These are phyloP conservation scores for Thripadectes ignobilis DNA, from an alignment of 2,797 vertebrate genomes.

Conservation along the genomic window DNA sequence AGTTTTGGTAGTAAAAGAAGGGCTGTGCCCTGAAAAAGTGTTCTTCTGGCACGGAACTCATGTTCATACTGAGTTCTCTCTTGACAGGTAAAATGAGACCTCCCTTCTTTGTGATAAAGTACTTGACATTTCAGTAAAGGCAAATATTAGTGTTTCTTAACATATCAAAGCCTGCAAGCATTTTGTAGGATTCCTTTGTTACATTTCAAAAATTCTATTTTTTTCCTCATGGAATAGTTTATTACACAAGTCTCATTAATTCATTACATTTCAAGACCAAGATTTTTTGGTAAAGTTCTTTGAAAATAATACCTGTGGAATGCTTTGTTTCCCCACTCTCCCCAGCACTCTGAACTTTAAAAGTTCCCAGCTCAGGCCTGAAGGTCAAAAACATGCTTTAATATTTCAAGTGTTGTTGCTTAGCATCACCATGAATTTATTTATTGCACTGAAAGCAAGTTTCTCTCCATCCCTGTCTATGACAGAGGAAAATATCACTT, in stretches of 20 bases:
- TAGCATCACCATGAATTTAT: constrained; percentile 10
- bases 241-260: background rate
- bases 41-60: background rate
- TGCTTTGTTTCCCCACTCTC: background rate
- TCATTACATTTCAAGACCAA: background rate
- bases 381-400: constrained; percentile 15
- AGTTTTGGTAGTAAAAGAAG: background rate
- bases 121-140: background rate
- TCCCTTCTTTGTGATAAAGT: background rate
- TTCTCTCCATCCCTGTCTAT: background rate
- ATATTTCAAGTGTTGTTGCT: background rate
- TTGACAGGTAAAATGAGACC: background rate
- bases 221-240: background rate
- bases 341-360: background rate
- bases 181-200: background rate
- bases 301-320: background rate
- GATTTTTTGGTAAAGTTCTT: background rate
- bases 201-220: background rate
- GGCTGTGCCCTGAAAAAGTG: background rate
- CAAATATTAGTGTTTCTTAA: background rate
- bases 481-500: background rate
- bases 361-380: background rate
- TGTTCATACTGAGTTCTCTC: background rate
- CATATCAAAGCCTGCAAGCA: background rate
- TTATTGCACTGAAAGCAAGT: background rate